phyloP scores from a whole-genome alignment of 2,113 vertebrate genomes.

The Physeter macrocephalus region DNA sequence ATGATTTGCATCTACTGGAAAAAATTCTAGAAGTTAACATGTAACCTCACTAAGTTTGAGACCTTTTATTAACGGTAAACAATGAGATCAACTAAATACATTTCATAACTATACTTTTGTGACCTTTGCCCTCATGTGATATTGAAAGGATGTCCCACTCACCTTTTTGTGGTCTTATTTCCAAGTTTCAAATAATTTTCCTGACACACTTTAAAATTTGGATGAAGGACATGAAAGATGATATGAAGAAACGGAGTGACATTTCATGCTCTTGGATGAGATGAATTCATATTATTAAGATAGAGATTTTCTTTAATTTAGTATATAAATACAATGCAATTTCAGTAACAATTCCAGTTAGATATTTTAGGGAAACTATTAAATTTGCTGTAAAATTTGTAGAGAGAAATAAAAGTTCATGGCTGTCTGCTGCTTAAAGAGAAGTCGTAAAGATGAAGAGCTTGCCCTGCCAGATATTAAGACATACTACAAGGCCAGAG shows the following conservation, averaged over 20 bases:
- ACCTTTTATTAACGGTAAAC: background rate
- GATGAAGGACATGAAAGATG: background rate
- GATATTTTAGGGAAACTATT: background rate
- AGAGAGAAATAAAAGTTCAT: background rate
- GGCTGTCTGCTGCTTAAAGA: background rate
- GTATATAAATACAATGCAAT: background rate
- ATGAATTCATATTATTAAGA: background rate
- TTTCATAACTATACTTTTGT: background rate
- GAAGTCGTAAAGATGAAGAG: background rate
- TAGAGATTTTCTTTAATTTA: background rate
- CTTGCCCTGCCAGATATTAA: background rate
- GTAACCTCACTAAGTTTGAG: background rate
- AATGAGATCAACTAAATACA: background rate
- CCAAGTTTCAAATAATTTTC: background rate
- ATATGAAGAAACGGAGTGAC: background rate
- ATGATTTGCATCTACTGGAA: background rate
- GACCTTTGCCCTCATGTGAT: background rate
- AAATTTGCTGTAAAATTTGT: background rate
- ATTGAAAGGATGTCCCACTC: background rate
- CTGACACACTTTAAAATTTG: background rate
- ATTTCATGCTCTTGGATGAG: background rate
- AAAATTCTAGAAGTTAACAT: background rate
- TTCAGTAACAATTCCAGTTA: background rate
- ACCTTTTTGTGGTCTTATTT: background rate
- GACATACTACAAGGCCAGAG: background rate